Conservation (phyloP, 1,140 invertebrate genomes). For the Bombus superbus region DNA sequence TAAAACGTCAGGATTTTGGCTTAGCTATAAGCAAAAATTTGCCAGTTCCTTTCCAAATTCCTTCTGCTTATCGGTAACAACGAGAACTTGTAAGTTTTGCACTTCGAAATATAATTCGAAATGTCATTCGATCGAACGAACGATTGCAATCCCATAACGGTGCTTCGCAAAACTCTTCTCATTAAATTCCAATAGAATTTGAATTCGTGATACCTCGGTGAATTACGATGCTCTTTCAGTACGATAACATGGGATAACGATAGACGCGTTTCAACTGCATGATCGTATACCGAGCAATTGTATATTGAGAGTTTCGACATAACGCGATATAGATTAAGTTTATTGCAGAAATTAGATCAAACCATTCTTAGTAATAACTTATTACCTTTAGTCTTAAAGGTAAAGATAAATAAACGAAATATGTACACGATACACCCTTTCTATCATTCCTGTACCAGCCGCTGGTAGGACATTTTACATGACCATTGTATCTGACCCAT, state of each 20-base stretch:
- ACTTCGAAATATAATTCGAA: neutral
- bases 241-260: neutral
- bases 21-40: slow-evolving; percentile 4
- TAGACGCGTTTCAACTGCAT: neutral
- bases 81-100: neutral
- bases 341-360: too few relatives aligned
- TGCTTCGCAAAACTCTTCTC: neutral
- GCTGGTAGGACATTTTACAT: too few relatives aligned
- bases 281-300: neutral
- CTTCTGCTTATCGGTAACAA: neutral
- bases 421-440: too few relatives aligned
- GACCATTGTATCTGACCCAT: too few relatives aligned
- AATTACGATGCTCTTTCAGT: neutral
- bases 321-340: too few relatives aligned
- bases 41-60: neutral
- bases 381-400: too few relatives aligned
- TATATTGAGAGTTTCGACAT: too few relatives aligned
- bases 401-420: too few relatives aligned
- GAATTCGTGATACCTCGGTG: too few relatives aligned
- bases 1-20: slow-evolving; percentile 3
- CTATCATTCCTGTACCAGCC: too few relatives aligned
- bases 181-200: neutral
- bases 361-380: too few relatives aligned
- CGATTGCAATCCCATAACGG: neutral
- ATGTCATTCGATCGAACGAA: too few relatives aligned